Evolutionary conservation across 2,888 invertebrate species (phyloP).

Genomic region (Autographa gamma): DNA sequence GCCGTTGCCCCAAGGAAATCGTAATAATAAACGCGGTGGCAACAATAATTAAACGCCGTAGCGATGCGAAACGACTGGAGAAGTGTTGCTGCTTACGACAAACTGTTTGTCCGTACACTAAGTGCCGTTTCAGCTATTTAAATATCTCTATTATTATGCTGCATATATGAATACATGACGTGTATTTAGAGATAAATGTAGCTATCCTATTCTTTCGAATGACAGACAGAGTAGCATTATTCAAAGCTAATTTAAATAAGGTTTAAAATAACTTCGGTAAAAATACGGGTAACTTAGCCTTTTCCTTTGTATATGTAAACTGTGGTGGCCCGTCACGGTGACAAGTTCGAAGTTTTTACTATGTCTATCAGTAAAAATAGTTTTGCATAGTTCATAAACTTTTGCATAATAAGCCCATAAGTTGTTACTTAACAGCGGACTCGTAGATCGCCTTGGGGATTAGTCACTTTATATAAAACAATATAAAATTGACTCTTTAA

Average conservation of each 20-base stretch:
- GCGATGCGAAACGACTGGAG: conserved; percentile 74
- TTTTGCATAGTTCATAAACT: conserved; percentile 42
- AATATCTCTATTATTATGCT: conserved; percentile 23
- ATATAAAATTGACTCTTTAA: conserved; percentile 23
- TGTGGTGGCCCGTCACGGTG: conserved; percentile 30
- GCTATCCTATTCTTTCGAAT: neutral
- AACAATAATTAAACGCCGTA: conserved; percentile 84
- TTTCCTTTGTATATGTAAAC: conserved; percentile 33
- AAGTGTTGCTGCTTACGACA: conserved; percentile 58
- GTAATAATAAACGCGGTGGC: conserved; percentile 79
- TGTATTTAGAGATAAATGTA: conserved; percentile 14
- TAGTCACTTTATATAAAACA: conserved; percentile 27
- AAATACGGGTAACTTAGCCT: conserved; percentile 12
- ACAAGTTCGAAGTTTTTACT: conserved; percentile 42
- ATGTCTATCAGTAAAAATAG: conserved; percentile 33
- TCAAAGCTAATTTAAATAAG: conserved; percentile 12
- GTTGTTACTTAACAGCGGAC: conserved; percentile 32
- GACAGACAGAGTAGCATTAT: conserved; percentile 11
- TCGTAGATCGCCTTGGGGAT: conserved; percentile 22
- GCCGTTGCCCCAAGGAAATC: conserved; percentile 82
- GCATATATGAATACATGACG: conserved; percentile 8
- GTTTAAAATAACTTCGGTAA: conserved; percentile 19
- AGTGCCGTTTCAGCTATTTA: conserved; percentile 19
- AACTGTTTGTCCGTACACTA: conserved; percentile 19
- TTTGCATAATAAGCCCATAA: conserved; percentile 45